Base-by-base conservation (phyloP, 2,113 vertebrate genomes). In the Mola mola region DNA sequence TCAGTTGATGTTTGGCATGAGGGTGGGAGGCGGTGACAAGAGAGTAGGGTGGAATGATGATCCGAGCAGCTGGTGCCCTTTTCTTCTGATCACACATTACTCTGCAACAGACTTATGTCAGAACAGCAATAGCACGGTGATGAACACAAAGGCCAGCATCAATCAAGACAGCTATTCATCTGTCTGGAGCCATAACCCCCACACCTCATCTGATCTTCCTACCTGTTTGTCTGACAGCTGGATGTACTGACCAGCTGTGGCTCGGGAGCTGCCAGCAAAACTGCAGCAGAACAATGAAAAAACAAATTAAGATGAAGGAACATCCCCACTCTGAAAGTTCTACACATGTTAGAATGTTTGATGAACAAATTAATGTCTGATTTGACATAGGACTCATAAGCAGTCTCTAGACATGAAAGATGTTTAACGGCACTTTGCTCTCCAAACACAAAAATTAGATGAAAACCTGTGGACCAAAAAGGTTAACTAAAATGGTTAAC, bases 1-100 rank as follows among this genome's bases (percentile, higher is more conserved):
- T 11, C 29, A 40, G 57, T 62, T 60, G 79, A 78, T 61, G 63
- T 13, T n/a, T n/a, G n/a, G n/a, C 33, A 15, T 46, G 40, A 26
- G 20, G 28, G 31, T 40, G 47, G 28, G 68, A 53, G 49, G 56
- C 17, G 4, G 62, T 41, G 56, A 38, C 22, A 47, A 43, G 66
- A 66, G 72, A 78, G 75, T 46, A 57, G 49, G 73, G 75, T 46
- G 75, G 84, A 85, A 81, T 83, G 85, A 81, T 82, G 78, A 88
- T 89, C 83, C 84, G 79, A 84, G 75, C 79, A 64, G 64, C 56
- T 31, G 44, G 67, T 90, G 89, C 88, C 90, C 89, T 91, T 91
- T 90, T 75, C 78, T 81, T 90, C 72, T 89, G 90, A 91, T 90
- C 87, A 84, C 83, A 90, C 84, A 91, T 90, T 90, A 91, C 85